Percentiles rank a stretch among this genome's conserved stretches.
phyloP scores from a whole-genome alignment of 35 echinoderm and acorn worm genomes.

The Patiria miniata region DNA sequence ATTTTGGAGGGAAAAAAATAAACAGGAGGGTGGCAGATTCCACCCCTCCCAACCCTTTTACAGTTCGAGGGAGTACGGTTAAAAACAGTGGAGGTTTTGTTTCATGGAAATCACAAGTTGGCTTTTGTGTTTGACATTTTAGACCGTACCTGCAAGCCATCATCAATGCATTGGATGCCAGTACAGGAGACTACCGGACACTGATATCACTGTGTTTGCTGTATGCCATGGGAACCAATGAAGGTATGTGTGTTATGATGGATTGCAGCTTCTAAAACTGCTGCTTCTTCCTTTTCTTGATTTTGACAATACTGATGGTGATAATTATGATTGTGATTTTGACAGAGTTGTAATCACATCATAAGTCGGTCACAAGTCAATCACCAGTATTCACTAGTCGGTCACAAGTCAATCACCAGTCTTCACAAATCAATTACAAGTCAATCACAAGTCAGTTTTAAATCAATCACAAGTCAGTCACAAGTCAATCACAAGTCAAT shows the following conservation, averaged over 20 bases:
- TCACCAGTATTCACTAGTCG: background rate
- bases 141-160: conserved; percentile 81
- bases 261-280: background rate
- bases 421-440: too few species aligned
- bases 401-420: too few species aligned
- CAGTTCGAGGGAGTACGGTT: too few species aligned
- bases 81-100: too few species aligned
- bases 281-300: background rate
- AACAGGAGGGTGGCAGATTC: too few species aligned
- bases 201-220: conserved; percentile 83
- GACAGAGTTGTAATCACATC: background rate
- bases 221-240: conserved; percentile 81
- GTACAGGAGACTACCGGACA: conserved; percentile 76
- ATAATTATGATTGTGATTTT: background rate
- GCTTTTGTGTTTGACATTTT: background rate
- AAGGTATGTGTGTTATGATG: conserved; percentile 47
- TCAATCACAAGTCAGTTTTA: too few species aligned
- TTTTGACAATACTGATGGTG: too few species aligned
- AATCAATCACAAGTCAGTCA: too few species aligned
- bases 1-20: too few species aligned
- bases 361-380: background rate
- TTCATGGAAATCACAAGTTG: too few species aligned
- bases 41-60: too few species aligned
- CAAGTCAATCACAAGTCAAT: too few species aligned
- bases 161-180: conserved; percentile 71